phyloP scores from a whole-genome alignment of 35 echinoderm and acorn worm genomes.

The Amphiura filiformis region DNA sequence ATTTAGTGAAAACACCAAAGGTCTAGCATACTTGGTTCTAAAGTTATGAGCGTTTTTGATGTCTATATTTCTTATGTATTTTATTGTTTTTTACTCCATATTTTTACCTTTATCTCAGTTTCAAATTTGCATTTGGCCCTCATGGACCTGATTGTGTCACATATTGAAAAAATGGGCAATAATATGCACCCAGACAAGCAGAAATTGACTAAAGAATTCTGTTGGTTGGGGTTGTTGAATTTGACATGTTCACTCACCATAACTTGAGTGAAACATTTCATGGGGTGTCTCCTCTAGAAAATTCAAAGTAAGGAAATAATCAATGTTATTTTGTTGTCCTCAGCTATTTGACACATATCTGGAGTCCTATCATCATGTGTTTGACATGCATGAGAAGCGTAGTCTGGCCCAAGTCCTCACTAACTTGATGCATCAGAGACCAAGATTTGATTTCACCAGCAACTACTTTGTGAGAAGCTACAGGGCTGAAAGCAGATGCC shows the following conservation, averaged over 20 bases:
- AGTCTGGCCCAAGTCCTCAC: slow-evolving; percentile 79
- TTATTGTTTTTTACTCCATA: too few relatives aligned
- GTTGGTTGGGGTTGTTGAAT: too few relatives aligned
- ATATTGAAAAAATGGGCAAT: background rate
- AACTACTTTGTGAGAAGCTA: slow-evolving; percentile 91
- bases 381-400: slow-evolving; percentile 99
- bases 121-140: too few relatives aligned
- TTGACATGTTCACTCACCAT: background rate
- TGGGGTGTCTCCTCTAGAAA: background rate
- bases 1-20: too few relatives aligned
- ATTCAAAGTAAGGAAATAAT: too few relatives aligned
- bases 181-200: background rate
- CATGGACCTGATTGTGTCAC: too few relatives aligned
- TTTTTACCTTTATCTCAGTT: too few relatives aligned
- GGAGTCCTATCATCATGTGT: slow-evolving; percentile 97
- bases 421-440: slow-evolving; percentile 70
- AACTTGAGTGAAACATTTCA: background rate
- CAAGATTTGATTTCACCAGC: slow-evolving; percentile 75
- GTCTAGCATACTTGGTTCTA: too few relatives aligned
- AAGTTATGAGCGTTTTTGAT: too few relatives aligned
- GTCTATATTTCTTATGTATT: too few relatives aligned
- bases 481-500: slow-evolving; percentile 59
- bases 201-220: background rate
- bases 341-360: slow-evolving; percentile 88
- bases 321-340: too few relatives aligned